A percentile compares a stretch with the other conserved stretches of the same genome.
Conservation (phyloP, 2,797 vertebrate genomes). For the Gadopsis bispinosus region DNA sequence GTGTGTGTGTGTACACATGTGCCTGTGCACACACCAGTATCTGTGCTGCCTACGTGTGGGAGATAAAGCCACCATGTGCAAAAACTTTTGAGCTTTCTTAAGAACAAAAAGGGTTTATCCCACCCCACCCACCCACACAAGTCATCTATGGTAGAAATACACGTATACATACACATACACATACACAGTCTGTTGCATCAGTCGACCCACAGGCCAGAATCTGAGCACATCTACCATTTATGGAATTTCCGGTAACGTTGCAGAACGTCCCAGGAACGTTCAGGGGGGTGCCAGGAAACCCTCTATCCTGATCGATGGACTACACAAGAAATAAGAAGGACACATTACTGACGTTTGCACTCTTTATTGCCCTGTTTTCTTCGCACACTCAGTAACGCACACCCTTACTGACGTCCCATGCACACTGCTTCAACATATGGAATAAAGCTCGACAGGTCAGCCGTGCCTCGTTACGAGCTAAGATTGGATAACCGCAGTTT, state of each 20-base stretch:
- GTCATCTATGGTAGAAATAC: constrained; percentile 3
- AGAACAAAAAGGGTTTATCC: constrained; percentile 30
- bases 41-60: constrained; percentile 39
- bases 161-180: background rate
- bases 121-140: constrained; percentile 25
- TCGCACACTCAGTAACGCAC: background rate
- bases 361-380: constrained; percentile 8
- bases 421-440: background rate
- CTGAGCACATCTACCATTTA: constrained; percentile 15
- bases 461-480: background rate
- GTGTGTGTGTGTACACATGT: constrained; percentile 32
- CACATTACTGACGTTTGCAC: background rate
- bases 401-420: too few relatives aligned
- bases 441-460: background rate
- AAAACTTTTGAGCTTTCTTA: constrained; percentile 37
- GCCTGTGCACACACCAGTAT: constrained; percentile 7
- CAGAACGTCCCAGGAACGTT: background rate
- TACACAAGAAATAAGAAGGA: constrained; percentile 4
- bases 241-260: background rate
- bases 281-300: constrained; percentile 16
- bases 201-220: background rate
- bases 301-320: constrained; percentile 16
- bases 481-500: background rate
- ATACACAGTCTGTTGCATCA: background rate
- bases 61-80: constrained; percentile 59